Percentiles rank a stretch among this genome's conserved stretches.
phyloP scores from a whole-genome alignment of 2,113 vertebrate genomes.

The Ammodytes marinus region DNA sequence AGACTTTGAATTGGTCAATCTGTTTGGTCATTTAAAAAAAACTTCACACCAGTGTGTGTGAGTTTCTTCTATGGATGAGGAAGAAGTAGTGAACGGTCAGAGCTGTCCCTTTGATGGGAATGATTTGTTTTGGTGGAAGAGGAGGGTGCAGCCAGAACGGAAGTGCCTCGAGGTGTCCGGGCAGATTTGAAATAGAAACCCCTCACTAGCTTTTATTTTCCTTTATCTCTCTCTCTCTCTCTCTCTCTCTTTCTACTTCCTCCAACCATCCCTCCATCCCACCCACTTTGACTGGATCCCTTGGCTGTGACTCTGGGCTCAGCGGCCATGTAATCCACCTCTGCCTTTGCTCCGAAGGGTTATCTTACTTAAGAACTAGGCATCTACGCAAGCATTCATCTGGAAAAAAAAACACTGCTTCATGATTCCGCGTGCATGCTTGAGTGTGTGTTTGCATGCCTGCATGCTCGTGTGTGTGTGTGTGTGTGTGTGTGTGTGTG shows the following conservation, averaged over 20 bases:
- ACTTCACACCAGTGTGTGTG: constrained; percentile 11
- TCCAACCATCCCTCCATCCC: constrained; percentile 59
- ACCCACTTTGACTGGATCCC: constrained; percentile 70
- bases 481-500: constrained; percentile 28
- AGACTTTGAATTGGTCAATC: constrained; percentile 18
- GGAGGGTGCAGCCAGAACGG: constrained; percentile 64
- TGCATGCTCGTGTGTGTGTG: constrained; percentile 30
- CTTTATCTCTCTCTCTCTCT: constrained; percentile 1
- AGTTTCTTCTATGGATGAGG: constrained; percentile 35
- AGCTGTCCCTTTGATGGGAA: constrained; percentile 65
- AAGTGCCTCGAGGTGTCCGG: constrained; percentile 63
- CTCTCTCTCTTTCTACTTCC: constrained; percentile 10
- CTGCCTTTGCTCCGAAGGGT: constrained; percentile 77
- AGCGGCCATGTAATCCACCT: constrained; percentile 79
- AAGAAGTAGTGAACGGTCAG: constrained; percentile 39
- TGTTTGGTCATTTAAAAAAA: constrained; percentile 28
- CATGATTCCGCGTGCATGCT: constrained; percentile 51
- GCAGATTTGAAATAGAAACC: constrained; percentile 77
- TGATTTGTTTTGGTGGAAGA: constrained; percentile 68
- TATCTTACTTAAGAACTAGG: constrained; percentile 78
- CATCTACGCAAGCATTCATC: constrained; percentile 76
- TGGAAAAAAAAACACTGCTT: constrained; percentile 77
- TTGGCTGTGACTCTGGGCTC: constrained; percentile 74
- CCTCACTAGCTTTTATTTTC: constrained; percentile 51
- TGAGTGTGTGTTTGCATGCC: neutral